Percentiles rank a stretch among this genome's conserved stretches.
Evolutionary conservation across 2,888 invertebrate species (phyloP).

Genomic region (Tenthredo livida): DNA sequence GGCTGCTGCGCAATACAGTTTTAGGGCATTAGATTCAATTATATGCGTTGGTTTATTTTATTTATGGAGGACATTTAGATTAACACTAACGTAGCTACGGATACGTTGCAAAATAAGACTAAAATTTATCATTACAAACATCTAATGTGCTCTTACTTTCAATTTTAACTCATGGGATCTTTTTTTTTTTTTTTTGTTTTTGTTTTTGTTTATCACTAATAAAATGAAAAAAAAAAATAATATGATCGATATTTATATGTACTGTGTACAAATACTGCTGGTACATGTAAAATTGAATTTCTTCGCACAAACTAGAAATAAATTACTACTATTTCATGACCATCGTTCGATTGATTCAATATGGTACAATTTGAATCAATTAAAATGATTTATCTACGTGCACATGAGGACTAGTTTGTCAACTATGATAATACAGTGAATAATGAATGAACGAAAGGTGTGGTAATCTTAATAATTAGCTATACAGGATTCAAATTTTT

Average conservation of each 20-base stretch:
- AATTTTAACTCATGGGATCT: neutral
- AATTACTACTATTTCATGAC: no score
- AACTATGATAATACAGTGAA: neutral
- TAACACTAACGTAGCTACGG: neutral
- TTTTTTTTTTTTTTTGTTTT: neutral
- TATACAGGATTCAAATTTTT: conserved; percentile 12
- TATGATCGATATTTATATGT: neutral
- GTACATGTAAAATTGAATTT: neutral
- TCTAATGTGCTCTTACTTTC: neutral
- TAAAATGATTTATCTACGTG: neutral
- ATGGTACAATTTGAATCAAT: conserved; percentile 32
- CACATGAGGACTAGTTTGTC: neutral
- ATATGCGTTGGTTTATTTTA: neutral
- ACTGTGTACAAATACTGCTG: neutral
- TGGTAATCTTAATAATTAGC: neutral
- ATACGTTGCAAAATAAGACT: conserved; percentile 5
- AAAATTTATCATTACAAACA: neutral
- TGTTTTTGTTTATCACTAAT: neutral
- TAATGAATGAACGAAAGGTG: neutral
- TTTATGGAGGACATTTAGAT: conserved; percentile 7
- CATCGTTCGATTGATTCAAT: conserved; percentile 29
- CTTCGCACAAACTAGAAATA: neutral
- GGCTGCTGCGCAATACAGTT: conserved; percentile 71
- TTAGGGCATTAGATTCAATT: conserved; percentile 54
- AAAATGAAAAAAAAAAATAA: neutral